These are phyloP conservation scores for Atractosteus spatula DNA, from an alignment of 2,113 vertebrate species.

Conservation along the genomic window DNA sequence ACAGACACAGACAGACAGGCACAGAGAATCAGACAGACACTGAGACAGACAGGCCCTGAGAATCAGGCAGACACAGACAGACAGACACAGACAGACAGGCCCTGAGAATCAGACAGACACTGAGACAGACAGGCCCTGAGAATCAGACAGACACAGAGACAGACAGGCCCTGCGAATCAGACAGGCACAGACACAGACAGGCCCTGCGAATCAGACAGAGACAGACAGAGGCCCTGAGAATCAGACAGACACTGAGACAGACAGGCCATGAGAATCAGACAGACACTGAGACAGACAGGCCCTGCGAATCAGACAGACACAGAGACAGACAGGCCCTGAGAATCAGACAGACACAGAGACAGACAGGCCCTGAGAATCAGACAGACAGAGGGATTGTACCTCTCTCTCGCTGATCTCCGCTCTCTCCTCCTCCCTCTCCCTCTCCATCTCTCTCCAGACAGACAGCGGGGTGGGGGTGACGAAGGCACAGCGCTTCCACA, in stretches of 20 bases:
- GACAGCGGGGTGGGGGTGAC: slow-evolving; percentile 7
- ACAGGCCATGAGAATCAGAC: slow-evolving; percentile 12
- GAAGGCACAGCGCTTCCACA: slow-evolving; percentile 48
- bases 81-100: background rate
- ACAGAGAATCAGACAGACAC: background rate
- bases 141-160: no score
- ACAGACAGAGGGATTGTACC: slow-evolving; percentile 28
- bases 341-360: slow-evolving; percentile 3
- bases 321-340: background rate
- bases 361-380: background rate
- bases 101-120: background rate
- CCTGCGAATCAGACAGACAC: background rate
- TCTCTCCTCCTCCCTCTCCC: slow-evolving; percentile 32
- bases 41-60: background rate
- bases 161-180: no score
- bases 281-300: background rate
- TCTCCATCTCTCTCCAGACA: background rate
- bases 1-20: no score
- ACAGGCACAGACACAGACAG: no score
- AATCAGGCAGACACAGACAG: slow-evolving; percentile 7
- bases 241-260: background rate
- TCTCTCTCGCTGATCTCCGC: slow-evolving; percentile 39
- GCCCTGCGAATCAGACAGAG: no score
- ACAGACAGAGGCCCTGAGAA: slow-evolving; percentile 20
- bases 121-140: no score